Evolutionary conservation across 2,888 invertebrate genomes (phyloP).

Genomic region (Ischnus inquisitorius): DNA sequence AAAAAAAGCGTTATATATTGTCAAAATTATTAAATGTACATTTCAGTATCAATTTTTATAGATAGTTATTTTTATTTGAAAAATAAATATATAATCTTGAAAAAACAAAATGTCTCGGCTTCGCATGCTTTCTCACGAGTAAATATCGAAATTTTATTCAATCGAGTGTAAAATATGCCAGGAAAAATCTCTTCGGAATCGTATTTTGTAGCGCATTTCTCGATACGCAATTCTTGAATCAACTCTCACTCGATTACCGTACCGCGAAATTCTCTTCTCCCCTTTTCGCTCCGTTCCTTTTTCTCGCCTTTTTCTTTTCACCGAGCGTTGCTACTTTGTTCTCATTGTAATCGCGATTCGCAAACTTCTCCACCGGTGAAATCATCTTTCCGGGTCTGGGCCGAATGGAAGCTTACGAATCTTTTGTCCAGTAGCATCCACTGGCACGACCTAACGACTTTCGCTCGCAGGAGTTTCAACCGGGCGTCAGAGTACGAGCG

Average conservation of each 20-base stretch:
- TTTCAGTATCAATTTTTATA: too few relatives aligned
- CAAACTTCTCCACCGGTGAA: conserved; percentile 24
- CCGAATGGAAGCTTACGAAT: conserved; percentile 17
- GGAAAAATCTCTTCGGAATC: not conserved
- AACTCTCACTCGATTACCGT: not conserved
- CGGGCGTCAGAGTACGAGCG: not conserved
- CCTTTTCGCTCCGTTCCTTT: not conserved
- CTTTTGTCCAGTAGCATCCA: conserved; percentile 43
- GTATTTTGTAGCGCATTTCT: not conserved
- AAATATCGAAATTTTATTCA: too few relatives aligned
- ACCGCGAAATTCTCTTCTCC: not conserved
- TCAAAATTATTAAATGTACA: too few relatives aligned
- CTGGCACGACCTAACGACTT: conserved; percentile 40
- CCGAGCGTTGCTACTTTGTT: not conserved
- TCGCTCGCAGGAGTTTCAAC: conserved; percentile 20
- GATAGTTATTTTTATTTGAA: too few relatives aligned
- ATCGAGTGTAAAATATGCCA: too few relatives aligned
- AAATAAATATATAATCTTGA: too few relatives aligned
- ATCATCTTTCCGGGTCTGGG: conserved; percentile 18
- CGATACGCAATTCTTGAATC: not conserved
- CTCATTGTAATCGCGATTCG: conserved; percentile 34
- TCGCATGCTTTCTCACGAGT: too few relatives aligned
- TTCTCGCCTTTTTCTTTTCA: not conserved
- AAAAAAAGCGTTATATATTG: too few relatives aligned
- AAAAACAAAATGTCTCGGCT: too few relatives aligned